phyloP scores from a whole-genome alignment of 2,888 invertebrate genomes.

The Melinopterus prodromus region DNA sequence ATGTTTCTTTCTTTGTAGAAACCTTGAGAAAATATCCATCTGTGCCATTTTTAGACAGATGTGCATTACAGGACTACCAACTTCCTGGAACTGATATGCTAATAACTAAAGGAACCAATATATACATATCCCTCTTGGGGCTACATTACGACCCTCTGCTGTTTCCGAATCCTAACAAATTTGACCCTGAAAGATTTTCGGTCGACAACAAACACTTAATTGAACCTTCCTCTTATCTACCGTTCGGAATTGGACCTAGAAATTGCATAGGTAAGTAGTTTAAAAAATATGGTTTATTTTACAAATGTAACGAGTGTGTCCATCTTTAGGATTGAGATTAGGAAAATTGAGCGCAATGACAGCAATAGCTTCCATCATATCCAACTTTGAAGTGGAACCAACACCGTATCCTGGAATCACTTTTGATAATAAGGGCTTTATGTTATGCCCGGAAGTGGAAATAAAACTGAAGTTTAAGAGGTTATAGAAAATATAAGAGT shows the following conservation, averaged over 20 bases:
- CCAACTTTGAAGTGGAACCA: constrained; percentile 42
- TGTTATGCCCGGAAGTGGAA: constrained; percentile 37
- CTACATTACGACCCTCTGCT: constrained; percentile 50
- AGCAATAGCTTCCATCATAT: constrained; percentile 43
- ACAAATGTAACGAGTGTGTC: not conserved
- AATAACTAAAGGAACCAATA: constrained; percentile 50
- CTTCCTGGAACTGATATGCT: constrained; percentile 45
- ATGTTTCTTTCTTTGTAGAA: constrained; percentile 45
- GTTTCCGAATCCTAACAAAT: constrained; percentile 51
- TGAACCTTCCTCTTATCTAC: constrained; percentile 46
- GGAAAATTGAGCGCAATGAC: constrained; percentile 43
- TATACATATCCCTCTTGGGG: constrained; percentile 51
- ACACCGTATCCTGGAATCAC: constrained; percentile 23
- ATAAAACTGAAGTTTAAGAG: not conserved
- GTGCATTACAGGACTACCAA: constrained; percentile 45
- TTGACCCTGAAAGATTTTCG: constrained; percentile 49
- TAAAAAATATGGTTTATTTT: not conserved
- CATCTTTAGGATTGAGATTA: constrained; percentile 45
- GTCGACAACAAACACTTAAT: constrained; percentile 42
- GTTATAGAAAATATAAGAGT: not conserved
- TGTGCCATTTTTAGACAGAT: constrained; percentile 46
- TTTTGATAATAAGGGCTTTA: constrained; percentile 36
- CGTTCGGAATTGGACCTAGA: constrained; percentile 50
- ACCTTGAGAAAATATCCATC: constrained; percentile 57
- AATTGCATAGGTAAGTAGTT: constrained; percentile 52